Conservation (phyloP, 2,888 invertebrate species). For the Teleiodes luculella region DNA sequence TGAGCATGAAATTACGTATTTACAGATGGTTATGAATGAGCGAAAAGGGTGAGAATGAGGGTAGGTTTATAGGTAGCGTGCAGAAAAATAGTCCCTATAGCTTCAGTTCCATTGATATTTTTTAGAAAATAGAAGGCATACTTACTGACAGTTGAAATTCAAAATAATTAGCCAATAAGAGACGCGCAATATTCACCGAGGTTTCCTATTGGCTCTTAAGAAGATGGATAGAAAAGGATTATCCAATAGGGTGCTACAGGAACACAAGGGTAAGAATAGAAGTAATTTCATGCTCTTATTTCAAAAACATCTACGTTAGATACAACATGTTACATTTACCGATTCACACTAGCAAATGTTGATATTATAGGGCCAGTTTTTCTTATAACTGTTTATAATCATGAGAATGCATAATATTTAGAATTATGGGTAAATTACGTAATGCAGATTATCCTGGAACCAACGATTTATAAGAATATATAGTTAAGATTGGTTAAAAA, state of each 20-base stretch:
- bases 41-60: background rate
- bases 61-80: background rate
- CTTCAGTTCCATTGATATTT: background rate
- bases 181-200: background rate
- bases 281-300: conserved; percentile 72
- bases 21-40: conserved; percentile 6
- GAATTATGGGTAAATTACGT: conserved; percentile 8
- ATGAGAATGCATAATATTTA: conserved; percentile 58
- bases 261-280: conserved; percentile 33
- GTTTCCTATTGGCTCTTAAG: conserved; percentile 15
- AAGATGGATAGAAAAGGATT: conserved; percentile 11
- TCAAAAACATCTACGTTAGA: conserved; percentile 54
- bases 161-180: background rate
- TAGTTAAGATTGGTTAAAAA: background rate
- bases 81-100: background rate
- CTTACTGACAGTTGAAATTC: background rate
- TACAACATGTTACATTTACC: conserved; percentile 53
- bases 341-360: conserved; percentile 72
- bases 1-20: conserved; percentile 72
- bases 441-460: conserved; percentile 5
- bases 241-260: conserved; percentile 18
- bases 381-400: conserved; percentile 11
- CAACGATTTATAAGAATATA: conserved; percentile 12
- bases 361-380: background rate
- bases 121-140: background rate